Evolutionary conservation across 2,113 vertebrate genomes (phyloP).

Genomic region (Tringa solitaria): DNA sequence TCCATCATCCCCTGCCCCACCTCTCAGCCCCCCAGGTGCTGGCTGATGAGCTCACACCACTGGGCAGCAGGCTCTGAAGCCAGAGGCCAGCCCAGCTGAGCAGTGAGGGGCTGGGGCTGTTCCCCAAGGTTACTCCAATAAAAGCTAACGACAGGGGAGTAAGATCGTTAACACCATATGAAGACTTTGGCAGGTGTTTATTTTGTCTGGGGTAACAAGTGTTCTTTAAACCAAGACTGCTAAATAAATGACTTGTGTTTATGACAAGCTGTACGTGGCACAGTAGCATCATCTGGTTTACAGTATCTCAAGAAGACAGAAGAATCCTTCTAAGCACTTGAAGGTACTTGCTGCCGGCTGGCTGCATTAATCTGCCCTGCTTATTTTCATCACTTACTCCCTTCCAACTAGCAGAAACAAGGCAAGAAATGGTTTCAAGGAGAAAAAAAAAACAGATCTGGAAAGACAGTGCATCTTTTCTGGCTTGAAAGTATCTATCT

Average conservation of each 20-base stretch:
- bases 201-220: neutral
- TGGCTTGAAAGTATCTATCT: neutral
- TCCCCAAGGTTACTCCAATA: neutral
- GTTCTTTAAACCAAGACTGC: neutral
- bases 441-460: neutral
- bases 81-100: too few species aligned
- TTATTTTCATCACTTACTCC: neutral
- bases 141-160: neutral
- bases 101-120: too few species aligned
- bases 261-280: neutral
- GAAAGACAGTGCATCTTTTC: neutral
- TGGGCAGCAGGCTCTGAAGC: too few species aligned
- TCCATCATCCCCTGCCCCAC: too few species aligned
- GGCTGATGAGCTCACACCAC: too few species aligned
- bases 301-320: neutral
- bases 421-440: neutral
- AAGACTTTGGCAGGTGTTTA: neutral
- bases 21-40: too few species aligned
- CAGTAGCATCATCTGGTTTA: neutral
- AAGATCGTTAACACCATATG: neutral
- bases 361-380: neutral
- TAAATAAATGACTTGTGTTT: neutral
- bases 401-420: neutral
- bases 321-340: neutral
- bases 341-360: neutral